phyloP scores from a whole-genome alignment of 2,113 vertebrate genomes.

The Chaenocephalus aceratus region DNA sequence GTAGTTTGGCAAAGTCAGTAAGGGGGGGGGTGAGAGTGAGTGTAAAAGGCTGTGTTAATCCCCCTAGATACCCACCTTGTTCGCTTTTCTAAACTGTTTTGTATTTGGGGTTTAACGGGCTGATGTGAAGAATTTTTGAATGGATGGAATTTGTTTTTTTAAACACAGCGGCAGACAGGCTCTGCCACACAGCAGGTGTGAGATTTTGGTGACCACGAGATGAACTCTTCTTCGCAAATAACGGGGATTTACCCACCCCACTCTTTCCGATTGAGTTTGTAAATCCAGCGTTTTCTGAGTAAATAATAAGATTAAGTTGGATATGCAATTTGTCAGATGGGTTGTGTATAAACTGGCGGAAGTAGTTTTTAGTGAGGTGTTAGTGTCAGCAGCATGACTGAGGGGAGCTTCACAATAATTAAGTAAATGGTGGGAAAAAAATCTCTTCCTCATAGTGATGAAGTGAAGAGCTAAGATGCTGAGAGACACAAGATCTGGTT shows the following conservation, averaged over 20 bases:
- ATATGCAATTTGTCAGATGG: slow-evolving; percentile 62
- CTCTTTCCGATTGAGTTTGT: slow-evolving; percentile 68
- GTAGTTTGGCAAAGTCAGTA: slow-evolving; percentile 55
- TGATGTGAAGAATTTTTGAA: slow-evolving; percentile 36
- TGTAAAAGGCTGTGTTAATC: slow-evolving; percentile 60
- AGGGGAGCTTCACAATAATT: neutral
- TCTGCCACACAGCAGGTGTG: slow-evolving; percentile 64
- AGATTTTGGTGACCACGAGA: slow-evolving; percentile 54
- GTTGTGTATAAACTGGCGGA: neutral
- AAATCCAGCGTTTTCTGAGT: slow-evolving; percentile 56
- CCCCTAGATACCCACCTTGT: slow-evolving; percentile 9
- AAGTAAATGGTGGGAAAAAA: slow-evolving; percentile 43
- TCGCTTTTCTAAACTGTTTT: slow-evolving; percentile 52
- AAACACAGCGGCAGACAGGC: neutral
- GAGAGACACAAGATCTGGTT: neutral
- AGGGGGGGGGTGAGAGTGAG: slow-evolving; percentile 52
- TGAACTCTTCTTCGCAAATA: slow-evolving; percentile 68
- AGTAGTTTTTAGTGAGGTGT: slow-evolving; percentile 12
- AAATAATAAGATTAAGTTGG: slow-evolving; percentile 49
- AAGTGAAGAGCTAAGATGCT: neutral
- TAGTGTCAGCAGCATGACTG: neutral
- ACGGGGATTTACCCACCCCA: slow-evolving; percentile 63
- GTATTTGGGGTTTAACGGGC: slow-evolving; percentile 25
- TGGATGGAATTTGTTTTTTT: neutral
- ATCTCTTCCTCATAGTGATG: neutral